These are phyloP conservation scores for Mus musculus DNA, from an alignment of 2,113 vertebrate genomes.

Conservation along the genomic window GRCm39 chr10:24445001-24445500, in stretches of 20 bases:
- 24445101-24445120: too few species aligned
- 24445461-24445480: background rate
- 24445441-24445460: background rate
- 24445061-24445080: background rate
- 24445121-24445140: background rate
- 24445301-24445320: background rate
- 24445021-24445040: background rate
- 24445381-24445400: background rate
- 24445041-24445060: background rate
- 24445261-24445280: background rate
- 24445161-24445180: background rate
- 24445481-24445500: background rate
- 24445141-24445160: background rate
- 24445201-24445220: background rate
- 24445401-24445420: background rate
- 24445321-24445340: background rate
- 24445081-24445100: background rate
- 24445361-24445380: too few species aligned
- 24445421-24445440: background rate
- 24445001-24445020: background rate
- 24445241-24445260: background rate
- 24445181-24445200: background rate
- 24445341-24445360: background rate
- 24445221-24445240: too few species aligned
- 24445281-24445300: background rate